Percentiles rank a stretch among this genome's conserved stretches.
Conservation (phyloP, 1,140 invertebrate genomes). For the Amphibalanus amphitrite region DNA sequence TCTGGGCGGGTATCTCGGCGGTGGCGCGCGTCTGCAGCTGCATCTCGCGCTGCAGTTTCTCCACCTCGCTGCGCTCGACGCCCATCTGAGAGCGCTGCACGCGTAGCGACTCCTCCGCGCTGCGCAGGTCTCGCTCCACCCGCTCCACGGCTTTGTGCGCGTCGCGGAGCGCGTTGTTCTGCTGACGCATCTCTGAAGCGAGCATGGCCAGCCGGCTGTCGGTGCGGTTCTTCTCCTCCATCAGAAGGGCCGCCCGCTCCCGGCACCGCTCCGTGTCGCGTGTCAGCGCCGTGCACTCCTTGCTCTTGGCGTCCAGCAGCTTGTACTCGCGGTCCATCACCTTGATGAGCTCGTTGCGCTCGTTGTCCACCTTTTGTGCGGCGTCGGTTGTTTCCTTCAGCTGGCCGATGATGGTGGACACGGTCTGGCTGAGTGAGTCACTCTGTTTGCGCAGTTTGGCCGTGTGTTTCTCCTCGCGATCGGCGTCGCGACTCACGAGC, state of each 20-base stretch:
- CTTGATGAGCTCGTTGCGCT: background rate
- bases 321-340: background rate
- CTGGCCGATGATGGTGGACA: background rate
- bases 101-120: background rate
- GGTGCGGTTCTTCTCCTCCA: background rate
- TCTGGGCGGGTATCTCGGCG: background rate
- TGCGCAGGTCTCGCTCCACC: background rate
- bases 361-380: background rate
- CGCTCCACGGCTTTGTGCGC: background rate
- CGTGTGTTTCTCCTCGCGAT: background rate
- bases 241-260: background rate
- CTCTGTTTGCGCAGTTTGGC: background rate
- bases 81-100: background rate
- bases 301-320: background rate
- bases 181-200: background rate
- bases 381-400: background rate
- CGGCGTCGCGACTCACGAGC: background rate
- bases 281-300: background rate
- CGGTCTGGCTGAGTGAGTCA: background rate
- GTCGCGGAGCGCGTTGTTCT: background rate
- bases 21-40: background rate
- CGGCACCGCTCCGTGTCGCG: background rate
- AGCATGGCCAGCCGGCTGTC: background rate
- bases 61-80: background rate
- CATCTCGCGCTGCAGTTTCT: background rate